Base-by-base conservation (phyloP, 2,888 invertebrate genomes). In the Xestobium rufovillosum region DNA sequence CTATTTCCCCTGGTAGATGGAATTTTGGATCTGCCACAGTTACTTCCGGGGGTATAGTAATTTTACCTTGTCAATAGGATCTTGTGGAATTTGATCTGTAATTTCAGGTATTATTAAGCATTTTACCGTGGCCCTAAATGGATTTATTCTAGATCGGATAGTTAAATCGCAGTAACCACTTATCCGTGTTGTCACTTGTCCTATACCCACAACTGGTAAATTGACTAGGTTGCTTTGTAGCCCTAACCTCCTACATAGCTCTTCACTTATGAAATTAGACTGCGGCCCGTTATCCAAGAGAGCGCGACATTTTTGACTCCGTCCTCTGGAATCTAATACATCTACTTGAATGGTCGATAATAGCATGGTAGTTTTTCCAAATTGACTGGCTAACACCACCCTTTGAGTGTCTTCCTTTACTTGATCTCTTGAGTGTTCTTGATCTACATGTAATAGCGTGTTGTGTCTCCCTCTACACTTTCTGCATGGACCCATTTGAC, bases 261-360 rank as follows among this genome's bases (percentile, higher is more conserved):
- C 3, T 3, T 27, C 3, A 11, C 26, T 35, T 10, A 35, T 35
- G 14, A 35, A 35, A 14, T 34, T 3, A n/a, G 15, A n/a, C 14
- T 35, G 35, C 3, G 35, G 31, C 6, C 35, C 35, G 3, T 3
- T 14, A 15, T 35, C 35, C 3, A 35, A 4, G 3, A 35, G 16
- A 3, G 14, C 35, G 9, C 35, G 23, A 32, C 35, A 35, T 11
- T n/a, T 31, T 3, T 10, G 3, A 2, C 3, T 4, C 3, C 10
- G 12, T n/a, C 14, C 10, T 11, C 4, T 3, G 4, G 3, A 8
- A 6, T 31, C 12, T 3, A 23, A 14, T 16, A 31, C 12, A 10
- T 31, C 9, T 17, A 31, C 26, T 9, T 16, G 14, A 2, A 8
- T 19, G 3, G 31, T 31, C 2, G 31, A 4, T 16, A 31, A 31